Conservation (phyloP, 1,140 invertebrate genomes). For the Hyles vespertilio region DNA sequence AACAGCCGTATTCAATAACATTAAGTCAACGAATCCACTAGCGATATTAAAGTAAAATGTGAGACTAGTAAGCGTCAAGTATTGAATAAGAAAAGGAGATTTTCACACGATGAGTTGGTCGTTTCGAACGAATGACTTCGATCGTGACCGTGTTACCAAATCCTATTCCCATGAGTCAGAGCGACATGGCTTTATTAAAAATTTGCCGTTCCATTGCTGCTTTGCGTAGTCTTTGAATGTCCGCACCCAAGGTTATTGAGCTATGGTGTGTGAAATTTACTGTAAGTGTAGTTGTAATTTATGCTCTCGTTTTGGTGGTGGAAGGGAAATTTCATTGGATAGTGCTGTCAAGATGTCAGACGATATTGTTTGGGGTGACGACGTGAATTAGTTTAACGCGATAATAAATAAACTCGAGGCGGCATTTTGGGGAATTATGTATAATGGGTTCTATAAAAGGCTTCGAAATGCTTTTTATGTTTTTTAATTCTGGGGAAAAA, state of each 20-base stretch:
- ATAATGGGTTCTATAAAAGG: neutral
- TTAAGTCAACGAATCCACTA: neutral
- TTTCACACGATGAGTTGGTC: constrained; percentile 33
- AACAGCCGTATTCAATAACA: neutral
- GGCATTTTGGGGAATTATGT: constrained; percentile 27
- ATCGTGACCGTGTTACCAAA: constrained; percentile 33
- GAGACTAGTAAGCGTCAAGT: constrained; percentile 27
- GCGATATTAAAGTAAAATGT: constrained; percentile 7
- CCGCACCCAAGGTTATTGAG: neutral
- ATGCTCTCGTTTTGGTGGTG: neutral
- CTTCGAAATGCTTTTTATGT: too few species aligned
- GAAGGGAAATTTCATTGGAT: constrained; percentile 11
- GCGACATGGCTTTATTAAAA: neutral
- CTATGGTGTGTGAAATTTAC: constrained; percentile 2
- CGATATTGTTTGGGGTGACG: constrained; percentile 30
- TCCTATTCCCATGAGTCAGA: constrained; percentile 3
- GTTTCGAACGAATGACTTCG: constrained; percentile 32
- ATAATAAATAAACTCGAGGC: constrained; percentile 27
- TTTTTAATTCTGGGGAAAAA: too few species aligned
- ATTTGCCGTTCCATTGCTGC: neutral
- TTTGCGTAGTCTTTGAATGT: neutral
- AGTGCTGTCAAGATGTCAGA: constrained; percentile 31
- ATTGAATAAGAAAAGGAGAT: constrained; percentile 37
- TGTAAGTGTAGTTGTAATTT: neutral
- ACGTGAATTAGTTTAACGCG: constrained; percentile 27